Evolutionary conservation across 2,888 invertebrate species (phyloP).

Genomic region (Pyrrhosoma nymphula): DNA sequence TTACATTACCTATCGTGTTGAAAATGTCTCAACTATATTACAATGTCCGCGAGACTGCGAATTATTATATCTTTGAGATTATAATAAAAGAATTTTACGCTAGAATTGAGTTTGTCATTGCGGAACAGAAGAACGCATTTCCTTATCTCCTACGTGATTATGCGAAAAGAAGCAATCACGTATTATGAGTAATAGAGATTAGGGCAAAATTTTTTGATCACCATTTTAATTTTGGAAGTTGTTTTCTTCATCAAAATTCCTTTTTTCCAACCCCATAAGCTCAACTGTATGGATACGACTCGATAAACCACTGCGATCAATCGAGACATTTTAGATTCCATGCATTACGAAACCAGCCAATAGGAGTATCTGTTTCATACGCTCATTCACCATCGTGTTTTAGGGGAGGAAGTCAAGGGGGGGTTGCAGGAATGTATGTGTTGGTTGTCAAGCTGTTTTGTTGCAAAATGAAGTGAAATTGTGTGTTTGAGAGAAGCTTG

Average conservation of each 20-base stretch:
- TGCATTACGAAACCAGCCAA: slow-evolving; percentile 57
- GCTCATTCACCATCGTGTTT: slow-evolving; percentile 67
- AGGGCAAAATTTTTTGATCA: slow-evolving; percentile 4
- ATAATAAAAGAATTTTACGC: slow-evolving; percentile 63
- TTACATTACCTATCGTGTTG: slow-evolving; percentile 59
- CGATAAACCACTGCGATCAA: slow-evolving; percentile 57
- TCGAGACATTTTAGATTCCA: slow-evolving; percentile 64
- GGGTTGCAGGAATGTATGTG: slow-evolving; percentile 66
- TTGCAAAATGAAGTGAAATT: slow-evolving; percentile 67
- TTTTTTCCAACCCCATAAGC: slow-evolving; percentile 61
- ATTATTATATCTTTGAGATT: slow-evolving; percentile 65
- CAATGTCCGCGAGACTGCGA: slow-evolving; percentile 47
- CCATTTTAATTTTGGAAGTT: slow-evolving; percentile 62
- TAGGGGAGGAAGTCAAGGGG: slow-evolving; percentile 67
- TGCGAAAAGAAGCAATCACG: neutral
- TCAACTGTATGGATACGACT: slow-evolving; percentile 64
- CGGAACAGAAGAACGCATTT: neutral
- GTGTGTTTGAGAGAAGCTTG: slow-evolving; percentile 49
- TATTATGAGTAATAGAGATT: neutral
- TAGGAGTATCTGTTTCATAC: slow-evolving; percentile 56
- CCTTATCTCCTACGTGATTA: neutral
- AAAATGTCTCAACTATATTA: slow-evolving; percentile 43
- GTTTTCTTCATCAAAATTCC: slow-evolving; percentile 61
- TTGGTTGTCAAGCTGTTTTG: slow-evolving; percentile 66
- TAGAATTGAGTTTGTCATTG: neutral